Base-by-base conservation (phyloP, 2,888 invertebrate genomes). In the Epinotia bilunana region DNA sequence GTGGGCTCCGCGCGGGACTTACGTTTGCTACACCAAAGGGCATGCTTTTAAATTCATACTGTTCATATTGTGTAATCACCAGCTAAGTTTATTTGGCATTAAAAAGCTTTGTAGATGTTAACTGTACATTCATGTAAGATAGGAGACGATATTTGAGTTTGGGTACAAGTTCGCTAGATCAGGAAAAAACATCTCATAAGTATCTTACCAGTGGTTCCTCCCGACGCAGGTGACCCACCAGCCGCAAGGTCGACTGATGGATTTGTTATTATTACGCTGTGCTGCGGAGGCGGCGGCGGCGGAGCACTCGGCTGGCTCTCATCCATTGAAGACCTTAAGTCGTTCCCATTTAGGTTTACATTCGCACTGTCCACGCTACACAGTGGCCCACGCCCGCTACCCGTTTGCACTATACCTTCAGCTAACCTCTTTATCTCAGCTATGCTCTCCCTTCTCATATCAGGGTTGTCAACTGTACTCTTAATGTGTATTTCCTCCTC, bases 231-330 rank as follows among this genome's bases (percentile, higher is more conserved):
- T 0, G 94, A 94, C 0, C 90, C 91, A 18, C 90, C 89, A 74
- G 94, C 91, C 3, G 84, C 94, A 60, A 96, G 91, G 87, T 96
- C 96, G 9, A 96, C 95, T 1, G 96, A 96, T 0, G 96, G 96
- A 83, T 96, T 96, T 0, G 96, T 96, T 11, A 97, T 95, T 77
- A 96, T 96, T 2, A 97, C 96, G 80, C 96, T 96, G 78, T 90
- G 91, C 68, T 89, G 90, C 46, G 86, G 92, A 3, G 88, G 88
- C 75, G 81, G 81, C 20, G 78, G 78, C 16, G 77, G 71, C 3
- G 80, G 77, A n/a, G 53, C 53, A 23, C 80, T 85, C 0, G 87
- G 81, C 74, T 86, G 86, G 67, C 78, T 83, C 63, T 92, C 92
- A 75, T 93, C 91, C 46, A 91, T 77, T 0, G 91, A 90, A 0